Conservation (phyloP, 2,113 vertebrate genomes). For the Thunnus thynnus region DNA sequence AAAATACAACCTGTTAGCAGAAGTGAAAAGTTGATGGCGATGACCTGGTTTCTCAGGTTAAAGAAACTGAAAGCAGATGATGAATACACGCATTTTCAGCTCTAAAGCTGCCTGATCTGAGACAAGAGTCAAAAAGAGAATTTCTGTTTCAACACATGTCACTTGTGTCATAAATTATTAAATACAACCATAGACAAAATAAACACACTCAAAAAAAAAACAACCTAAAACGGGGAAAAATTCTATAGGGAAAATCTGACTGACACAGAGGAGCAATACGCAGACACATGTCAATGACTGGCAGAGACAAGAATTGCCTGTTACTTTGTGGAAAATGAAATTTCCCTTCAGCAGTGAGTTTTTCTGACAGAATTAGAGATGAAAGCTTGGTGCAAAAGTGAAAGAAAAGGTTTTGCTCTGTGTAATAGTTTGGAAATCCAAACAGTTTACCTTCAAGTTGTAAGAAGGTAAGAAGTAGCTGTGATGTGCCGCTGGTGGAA, state of each 20-base stretch:
- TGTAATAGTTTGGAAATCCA: slow-evolving; percentile 3
- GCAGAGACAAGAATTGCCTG: slow-evolving; percentile 4
- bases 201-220: neutral
- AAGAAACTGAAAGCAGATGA: too few species aligned
- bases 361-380: slow-evolving; percentile 30
- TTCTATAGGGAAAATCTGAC: neutral
- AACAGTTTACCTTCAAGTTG: slow-evolving; percentile 4
- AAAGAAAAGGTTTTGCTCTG: slow-evolving; percentile 11
- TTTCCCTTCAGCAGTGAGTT: slow-evolving; percentile 1
- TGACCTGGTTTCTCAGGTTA: too few species aligned
- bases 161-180: neutral
- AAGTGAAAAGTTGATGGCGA: neutral
- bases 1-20: neutral
- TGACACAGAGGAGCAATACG: slow-evolving; percentile 4
- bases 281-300: slow-evolving; percentile 5
- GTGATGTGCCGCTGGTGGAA: neutral
- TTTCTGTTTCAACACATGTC: neutral
- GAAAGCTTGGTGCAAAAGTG: slow-evolving; percentile 13
- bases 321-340: slow-evolving; percentile 25
- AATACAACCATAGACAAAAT: neutral
- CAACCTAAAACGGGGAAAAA: neutral
- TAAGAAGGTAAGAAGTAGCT: neutral
- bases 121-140: neutral
- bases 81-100: too few species aligned
- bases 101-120: neutral